phyloP scores from a whole-genome alignment of 2,888 invertebrate species.

The Apamea anceps region DNA sequence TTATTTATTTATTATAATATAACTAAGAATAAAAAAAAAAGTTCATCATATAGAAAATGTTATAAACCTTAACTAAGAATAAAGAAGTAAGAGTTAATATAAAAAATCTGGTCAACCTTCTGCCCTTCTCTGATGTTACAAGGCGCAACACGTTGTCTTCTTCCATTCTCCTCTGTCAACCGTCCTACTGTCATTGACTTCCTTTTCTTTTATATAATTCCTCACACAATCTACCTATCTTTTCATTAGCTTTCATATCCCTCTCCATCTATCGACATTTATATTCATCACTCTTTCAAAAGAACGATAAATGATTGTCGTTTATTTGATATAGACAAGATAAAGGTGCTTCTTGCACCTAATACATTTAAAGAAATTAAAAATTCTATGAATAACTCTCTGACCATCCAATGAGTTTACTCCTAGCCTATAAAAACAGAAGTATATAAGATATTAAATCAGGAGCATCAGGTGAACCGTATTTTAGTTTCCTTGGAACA shows the following conservation, averaged over 20 bases:
- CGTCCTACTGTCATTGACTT: neutral
- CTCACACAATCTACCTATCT: too few species aligned
- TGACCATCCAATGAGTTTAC: neutral
- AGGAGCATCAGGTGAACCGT: neutral
- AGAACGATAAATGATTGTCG: neutral
- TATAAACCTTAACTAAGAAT: too few species aligned
- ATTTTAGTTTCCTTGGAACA: neutral
- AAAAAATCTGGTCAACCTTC: too few species aligned
- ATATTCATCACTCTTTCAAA: neutral
- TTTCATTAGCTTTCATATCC: too few species aligned
- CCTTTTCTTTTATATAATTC: neutral
- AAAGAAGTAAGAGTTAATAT: too few species aligned
- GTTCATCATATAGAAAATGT: neutral
- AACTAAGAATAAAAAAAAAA: neutral
- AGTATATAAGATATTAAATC: rapidly evolving
- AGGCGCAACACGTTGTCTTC: neutral
- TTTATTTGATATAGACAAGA: neutral
- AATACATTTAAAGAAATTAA: neutral
- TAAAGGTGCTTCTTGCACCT: neutral
- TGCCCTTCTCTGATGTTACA: neutral
- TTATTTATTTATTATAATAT: too few species aligned
- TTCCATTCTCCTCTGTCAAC: neutral
- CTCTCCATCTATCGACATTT: too few species aligned
- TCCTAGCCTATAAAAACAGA: neutral
- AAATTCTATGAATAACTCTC: neutral